Conservation (phyloP, 2,113 vertebrate genomes). For the Gymnorhina tibicen region DNA sequence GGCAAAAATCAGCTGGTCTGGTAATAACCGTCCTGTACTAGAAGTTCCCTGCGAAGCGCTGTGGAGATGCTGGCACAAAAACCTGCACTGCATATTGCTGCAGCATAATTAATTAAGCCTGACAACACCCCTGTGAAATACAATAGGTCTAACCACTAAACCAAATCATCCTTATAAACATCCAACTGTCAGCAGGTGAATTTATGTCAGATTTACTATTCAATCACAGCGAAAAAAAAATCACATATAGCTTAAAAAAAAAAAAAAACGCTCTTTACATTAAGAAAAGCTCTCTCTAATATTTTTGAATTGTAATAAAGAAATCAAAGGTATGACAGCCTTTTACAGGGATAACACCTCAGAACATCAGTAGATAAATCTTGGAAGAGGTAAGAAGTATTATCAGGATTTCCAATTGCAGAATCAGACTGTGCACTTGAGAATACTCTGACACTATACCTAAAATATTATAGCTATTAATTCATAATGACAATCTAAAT, state of each 20-base stretch:
- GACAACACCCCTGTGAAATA: slow-evolving; percentile 58
- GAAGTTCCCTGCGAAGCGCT: not conserved
- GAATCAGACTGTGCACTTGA: not conserved
- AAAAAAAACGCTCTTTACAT: not conserved
- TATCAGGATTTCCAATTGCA: not conserved
- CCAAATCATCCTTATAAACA: slow-evolving; percentile 58
- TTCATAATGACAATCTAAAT: slow-evolving; percentile 15
- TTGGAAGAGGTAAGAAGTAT: slow-evolving; percentile 4
- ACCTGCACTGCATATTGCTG: slow-evolving; percentile 46
- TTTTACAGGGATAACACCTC: not conserved
- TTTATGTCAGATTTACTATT: not conserved
- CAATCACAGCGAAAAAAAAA: not conserved
- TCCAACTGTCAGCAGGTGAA: slow-evolving; percentile 36
- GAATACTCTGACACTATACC: not conserved
- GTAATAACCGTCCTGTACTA: not conserved
- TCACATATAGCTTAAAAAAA: not conserved
- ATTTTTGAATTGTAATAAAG: slow-evolving; percentile 39
- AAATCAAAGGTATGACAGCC: not conserved
- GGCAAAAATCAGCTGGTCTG: not conserved
- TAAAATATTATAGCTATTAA: slow-evolving; percentile 14
- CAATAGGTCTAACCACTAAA: slow-evolving; percentile 55
- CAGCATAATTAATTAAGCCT: slow-evolving; percentile 61
- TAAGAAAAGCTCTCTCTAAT: not conserved
- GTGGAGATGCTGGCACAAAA: slow-evolving; percentile 22
- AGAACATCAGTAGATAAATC: slow-evolving; percentile 36